A percentile compares a stretch with the other conserved stretches of the same genome.
Conservation (phyloP, 2,113 vertebrate genomes). For the Zosterops lateralis region DNA sequence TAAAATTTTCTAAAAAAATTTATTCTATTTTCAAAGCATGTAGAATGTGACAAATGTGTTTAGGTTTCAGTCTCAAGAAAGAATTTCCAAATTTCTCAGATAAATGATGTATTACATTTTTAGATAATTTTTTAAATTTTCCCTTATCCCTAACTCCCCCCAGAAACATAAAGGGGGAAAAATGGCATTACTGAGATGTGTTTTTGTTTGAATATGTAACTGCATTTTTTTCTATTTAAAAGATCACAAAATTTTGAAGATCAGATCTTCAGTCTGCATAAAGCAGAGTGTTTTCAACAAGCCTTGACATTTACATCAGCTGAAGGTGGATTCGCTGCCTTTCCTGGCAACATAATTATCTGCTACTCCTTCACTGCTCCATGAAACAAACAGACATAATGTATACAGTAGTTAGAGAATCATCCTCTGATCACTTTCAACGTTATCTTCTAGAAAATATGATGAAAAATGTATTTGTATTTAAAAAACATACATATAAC, state of each 20-base stretch:
- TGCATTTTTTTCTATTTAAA: not conserved
- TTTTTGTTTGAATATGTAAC: not conserved
- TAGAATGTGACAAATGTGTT: not conserved
- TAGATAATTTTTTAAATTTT: not conserved
- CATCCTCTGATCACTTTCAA: not conserved
- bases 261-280: not conserved
- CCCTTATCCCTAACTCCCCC: fast-evolving
- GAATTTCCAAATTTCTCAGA: not conserved
- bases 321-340: not conserved
- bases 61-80: not conserved
- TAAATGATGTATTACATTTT: not conserved
- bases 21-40: not conserved
- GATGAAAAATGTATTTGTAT: not conserved
- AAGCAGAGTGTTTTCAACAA: not conserved
- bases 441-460: not conserved
- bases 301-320: not conserved
- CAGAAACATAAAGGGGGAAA: fast-evolving
- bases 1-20: not conserved
- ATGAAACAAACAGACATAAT: not conserved
- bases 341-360: not conserved
- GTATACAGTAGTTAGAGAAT: not conserved
- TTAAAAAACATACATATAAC: not conserved
- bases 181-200: fast-evolving
- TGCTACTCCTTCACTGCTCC: not conserved
- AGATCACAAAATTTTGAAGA: not conserved